A percentile compares a stretch with the other conserved stretches of the same genome.
phyloP scores from a whole-genome alignment of 1,140 invertebrate species.

The Samia ricini region DNA sequence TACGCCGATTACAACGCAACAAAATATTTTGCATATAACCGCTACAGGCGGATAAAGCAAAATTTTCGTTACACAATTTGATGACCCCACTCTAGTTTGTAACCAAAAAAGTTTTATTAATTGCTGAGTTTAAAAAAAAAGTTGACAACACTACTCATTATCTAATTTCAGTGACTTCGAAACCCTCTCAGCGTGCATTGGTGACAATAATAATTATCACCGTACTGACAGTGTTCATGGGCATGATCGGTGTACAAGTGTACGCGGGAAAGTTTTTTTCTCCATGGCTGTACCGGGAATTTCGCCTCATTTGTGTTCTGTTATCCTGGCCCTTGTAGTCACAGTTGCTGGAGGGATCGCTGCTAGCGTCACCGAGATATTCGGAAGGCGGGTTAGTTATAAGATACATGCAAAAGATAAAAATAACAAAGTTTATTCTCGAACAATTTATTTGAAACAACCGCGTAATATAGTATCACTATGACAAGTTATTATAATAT shows the following conservation, averaged over 20 bases:
- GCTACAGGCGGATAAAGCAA: no score
- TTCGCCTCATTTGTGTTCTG: conserved; percentile 26
- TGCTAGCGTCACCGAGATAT: conserved; percentile 16
- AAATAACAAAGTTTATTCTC: background rate
- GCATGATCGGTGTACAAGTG: conserved; percentile 20
- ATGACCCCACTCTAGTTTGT: no score
- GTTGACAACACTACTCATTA: no score
- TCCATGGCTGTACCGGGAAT: conserved; percentile 18
- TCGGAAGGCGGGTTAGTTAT: conserved; percentile 26
- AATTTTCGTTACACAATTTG: no score
- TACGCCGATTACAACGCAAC: no score
- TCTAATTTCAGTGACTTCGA: conserved; percentile 13
- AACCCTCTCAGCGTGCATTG: conserved; percentile 14
- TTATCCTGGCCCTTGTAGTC: conserved; percentile 18
- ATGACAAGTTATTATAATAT: no score
- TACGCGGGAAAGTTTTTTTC: conserved; percentile 29
- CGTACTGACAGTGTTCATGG: conserved; percentile 14
- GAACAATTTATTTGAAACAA: background rate
- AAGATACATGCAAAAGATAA: background rate
- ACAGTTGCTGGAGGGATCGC: conserved; percentile 8
- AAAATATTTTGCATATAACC: no score
- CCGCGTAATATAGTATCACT: no score
- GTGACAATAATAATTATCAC: background rate
- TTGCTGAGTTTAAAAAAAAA: no score
- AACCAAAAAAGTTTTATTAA: no score